Conservation (phyloP, 2,113 vertebrate species). For the Antigone vipio region DNA sequence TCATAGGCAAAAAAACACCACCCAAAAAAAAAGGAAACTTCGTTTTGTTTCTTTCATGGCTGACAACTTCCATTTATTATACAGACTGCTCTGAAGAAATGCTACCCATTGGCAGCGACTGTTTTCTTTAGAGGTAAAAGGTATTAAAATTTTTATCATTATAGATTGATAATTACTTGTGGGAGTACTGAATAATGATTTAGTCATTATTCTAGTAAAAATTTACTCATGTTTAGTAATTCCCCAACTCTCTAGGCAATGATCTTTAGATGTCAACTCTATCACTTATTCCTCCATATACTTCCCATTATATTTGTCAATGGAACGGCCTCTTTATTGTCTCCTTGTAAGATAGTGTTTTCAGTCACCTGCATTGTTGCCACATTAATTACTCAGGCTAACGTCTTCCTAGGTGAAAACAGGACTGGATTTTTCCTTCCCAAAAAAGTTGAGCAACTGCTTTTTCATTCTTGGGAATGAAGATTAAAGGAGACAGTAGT, state of each 20-base stretch:
- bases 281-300: neutral
- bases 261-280: neutral
- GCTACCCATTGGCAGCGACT: neutral
- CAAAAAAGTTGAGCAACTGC: neutral
- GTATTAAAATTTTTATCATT: neutral
- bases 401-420: neutral
- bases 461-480: neutral
- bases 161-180: neutral
- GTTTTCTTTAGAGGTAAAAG: neutral
- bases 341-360: neutral
- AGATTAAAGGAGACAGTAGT: neutral
- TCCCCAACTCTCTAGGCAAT: neutral
- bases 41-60: neutral
- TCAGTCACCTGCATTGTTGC: neutral
- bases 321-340: neutral
- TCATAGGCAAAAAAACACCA: neutral
- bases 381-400: neutral
- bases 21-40: no score
- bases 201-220: neutral
- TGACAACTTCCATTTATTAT: neutral
- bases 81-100: neutral
- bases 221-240: neutral
- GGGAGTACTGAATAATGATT: neutral
- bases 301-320: neutral
- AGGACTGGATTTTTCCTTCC: neutral